phyloP scores from a whole-genome alignment of 1,140 invertebrate genomes.

The Planococcus citri region DNA sequence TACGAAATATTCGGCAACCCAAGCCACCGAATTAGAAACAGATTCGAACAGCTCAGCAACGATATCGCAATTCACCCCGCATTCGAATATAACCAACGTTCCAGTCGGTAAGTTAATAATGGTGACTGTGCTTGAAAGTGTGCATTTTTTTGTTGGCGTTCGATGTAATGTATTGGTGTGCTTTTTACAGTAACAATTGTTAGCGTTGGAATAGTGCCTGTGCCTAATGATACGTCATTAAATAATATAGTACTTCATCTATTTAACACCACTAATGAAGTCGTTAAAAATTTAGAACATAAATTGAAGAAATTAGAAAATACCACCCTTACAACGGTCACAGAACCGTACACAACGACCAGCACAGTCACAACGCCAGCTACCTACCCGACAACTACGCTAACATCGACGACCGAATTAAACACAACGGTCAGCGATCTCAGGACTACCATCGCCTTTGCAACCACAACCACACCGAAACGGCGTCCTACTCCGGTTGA shows the following conservation, averaged over 20 bases:
- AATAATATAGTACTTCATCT: neutral
- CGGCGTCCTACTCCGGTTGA: neutral
- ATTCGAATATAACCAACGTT: neutral
- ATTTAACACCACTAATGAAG: neutral
- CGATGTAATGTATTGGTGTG: neutral
- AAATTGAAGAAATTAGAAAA: neutral
- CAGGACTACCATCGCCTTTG: neutral
- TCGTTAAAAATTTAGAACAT: neutral
- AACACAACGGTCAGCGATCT: conserved; percentile 28
- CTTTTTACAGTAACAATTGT: neutral
- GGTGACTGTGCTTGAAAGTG: too few species aligned
- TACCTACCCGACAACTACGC: conserved; percentile 10
- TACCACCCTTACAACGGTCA: neutral
- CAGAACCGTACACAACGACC: neutral
- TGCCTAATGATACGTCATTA: neutral
- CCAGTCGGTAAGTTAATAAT: neutral
- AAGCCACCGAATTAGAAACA: neutral
- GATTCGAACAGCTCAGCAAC: conserved; percentile 26
- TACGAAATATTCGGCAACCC: neutral
- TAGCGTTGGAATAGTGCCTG: neutral
- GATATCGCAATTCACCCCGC: neutral
- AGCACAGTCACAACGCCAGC: conserved; percentile 10
- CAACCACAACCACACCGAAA: neutral
- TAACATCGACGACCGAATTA: neutral
- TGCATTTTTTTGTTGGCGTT: too few species aligned